Evolutionary conservation across 2,888 invertebrate genomes (phyloP), one percentile per base, ranked within the genome.

Genomic region (Philopedon plagiatum): DNA sequence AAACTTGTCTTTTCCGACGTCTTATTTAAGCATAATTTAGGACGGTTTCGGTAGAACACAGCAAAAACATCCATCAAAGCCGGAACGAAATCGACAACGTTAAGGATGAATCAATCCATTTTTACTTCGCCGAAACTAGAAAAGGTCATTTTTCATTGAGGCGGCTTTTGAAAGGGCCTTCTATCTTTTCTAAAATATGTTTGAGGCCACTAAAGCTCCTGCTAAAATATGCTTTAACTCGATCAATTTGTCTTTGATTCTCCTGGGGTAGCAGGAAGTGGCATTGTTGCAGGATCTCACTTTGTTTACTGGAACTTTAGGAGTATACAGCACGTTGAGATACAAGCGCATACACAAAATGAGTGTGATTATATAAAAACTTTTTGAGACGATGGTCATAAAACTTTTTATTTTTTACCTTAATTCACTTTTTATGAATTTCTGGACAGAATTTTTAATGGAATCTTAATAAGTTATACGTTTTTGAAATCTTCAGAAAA

Each of bases 141-240:
- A 70, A 74, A 77, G 73, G 76, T 74, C 71, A 73, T 75, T 74
- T 76, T 76, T 76, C 76, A 76, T 72, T 70, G 62, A 66, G 58
- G 66, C 57, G 62, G 65, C 68, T 63, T 34, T 57, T 21, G 71
- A 76, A 71, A 67, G 58, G 51, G 67, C 67, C 65, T 67, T 72
- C 65, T 70, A 72, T 75, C 75, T 69, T 67, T 64, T 74, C 72
- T 68, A 64, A 76, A 76, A 76, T 74, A 72, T 74, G 74, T 71
- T 74, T 65, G 57, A 57, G 51, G 57, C 65, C 51, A 13, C 67
- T 69, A 64, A 72, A 71, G 56, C 66, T 73, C 37, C 66, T 26
- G 68, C 54, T 49, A 64, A 69, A 73, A 65, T 66, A 61, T 74
- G 72, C 61, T 69, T 70, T 65, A 74, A 71, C 66, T 68, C 73